phyloP scores from a whole-genome alignment of 2,888 invertebrate genomes.

The Netelia melanura region DNA sequence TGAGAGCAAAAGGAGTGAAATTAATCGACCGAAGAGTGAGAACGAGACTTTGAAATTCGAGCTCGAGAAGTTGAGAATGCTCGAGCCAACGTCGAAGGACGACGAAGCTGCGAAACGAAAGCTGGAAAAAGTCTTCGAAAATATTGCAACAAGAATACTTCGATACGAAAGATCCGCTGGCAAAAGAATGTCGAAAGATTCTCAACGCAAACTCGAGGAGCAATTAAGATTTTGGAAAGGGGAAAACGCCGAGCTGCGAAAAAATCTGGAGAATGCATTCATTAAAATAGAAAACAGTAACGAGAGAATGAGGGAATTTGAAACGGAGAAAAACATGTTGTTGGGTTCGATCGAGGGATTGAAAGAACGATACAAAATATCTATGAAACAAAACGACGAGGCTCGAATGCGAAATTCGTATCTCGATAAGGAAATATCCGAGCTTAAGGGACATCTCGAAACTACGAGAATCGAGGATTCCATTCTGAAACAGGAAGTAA shows the following conservation, averaged over 20 bases:
- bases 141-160: conserved; percentile 34
- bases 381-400: conserved; percentile 47
- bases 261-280: conserved; percentile 36
- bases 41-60: conserved; percentile 71
- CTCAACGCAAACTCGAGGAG: conserved; percentile 17
- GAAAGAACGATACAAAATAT: conserved; percentile 49
- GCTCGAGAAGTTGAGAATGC: conserved; percentile 60
- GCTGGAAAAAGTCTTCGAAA: conserved; percentile 55
- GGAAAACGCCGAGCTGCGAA: conserved; percentile 28
- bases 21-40: conserved; percentile 42
- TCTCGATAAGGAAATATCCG: conserved; percentile 14
- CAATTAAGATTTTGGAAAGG: conserved; percentile 23
- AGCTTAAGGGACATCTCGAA: conserved; percentile 43
- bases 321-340: conserved; percentile 35
- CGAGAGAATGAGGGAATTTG: conserved; percentile 24
- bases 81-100: conserved; percentile 48
- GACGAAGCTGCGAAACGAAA: conserved; percentile 42
- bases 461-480: conserved; percentile 54
- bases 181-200: conserved; percentile 17
- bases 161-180: conserved; percentile 15
- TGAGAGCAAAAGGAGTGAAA: conserved; percentile 44
- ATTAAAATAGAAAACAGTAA: conserved; percentile 25
- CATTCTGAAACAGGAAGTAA: conserved; percentile 61
- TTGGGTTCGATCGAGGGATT: conserved; percentile 52
- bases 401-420: conserved; percentile 33